Percentiles rank a stretch among this genome's conserved stretches.
phyloP scores from a whole-genome alignment of 2,797 vertebrate species.

The Falco peregrinus region DNA sequence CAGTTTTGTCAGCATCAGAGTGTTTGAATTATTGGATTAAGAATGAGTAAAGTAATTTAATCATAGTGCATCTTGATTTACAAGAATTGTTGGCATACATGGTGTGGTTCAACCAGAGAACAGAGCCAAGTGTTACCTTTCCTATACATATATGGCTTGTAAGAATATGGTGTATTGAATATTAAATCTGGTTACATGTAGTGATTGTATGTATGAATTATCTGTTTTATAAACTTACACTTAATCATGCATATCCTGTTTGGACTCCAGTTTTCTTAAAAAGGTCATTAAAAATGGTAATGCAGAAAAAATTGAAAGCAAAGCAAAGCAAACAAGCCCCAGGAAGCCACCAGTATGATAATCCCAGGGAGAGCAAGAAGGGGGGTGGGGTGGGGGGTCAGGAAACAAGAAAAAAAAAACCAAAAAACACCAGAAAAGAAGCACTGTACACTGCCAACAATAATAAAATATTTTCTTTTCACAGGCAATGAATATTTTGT shows the following conservation, averaged over 20 bases:
- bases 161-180: not conserved
- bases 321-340: not conserved
- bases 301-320: not conserved
- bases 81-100: not conserved
- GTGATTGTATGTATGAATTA: not conserved
- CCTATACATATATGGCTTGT: not conserved
- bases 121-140: not conserved
- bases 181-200: not conserved
- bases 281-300: not conserved
- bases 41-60: slow-evolving; percentile 12
- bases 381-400: not conserved
- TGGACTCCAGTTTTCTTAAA: not conserved
- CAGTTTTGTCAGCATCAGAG: not conserved
- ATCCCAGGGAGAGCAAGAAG: not conserved
- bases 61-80: not conserved
- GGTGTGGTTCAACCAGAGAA: not conserved
- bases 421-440: not conserved
- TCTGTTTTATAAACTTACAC: not conserved
- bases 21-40: slow-evolving; percentile 3
- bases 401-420: not conserved
- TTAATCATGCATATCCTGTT: not conserved
- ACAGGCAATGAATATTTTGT: not conserved
- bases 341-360: not conserved
- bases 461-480: not conserved
- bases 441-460: not conserved